phyloP scores from a whole-genome alignment of 2,113 vertebrate genomes.

The Dicaeum eximium region DNA sequence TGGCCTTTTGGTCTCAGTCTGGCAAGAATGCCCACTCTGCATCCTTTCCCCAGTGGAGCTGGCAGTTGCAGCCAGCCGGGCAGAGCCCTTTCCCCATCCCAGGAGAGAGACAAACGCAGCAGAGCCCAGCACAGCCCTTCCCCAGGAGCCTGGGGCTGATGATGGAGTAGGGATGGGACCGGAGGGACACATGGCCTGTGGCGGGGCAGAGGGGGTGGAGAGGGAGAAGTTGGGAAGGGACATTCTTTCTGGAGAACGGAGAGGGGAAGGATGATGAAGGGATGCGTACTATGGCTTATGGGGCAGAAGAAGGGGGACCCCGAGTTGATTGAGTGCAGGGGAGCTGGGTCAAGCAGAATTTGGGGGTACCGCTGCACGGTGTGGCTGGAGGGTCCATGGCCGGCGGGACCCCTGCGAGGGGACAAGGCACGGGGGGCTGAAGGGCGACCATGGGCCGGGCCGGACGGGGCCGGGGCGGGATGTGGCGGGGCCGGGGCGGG shows the following conservation, averaged over 20 bases:
- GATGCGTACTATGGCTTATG: background rate
- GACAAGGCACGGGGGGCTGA: background rate
- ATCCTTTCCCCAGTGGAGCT: background rate
- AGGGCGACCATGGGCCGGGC: background rate
- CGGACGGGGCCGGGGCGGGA: background rate
- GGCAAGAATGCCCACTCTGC: background rate
- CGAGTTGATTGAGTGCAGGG: background rate
- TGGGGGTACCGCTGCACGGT: background rate
- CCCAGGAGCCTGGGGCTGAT: background rate
- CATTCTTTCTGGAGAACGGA: background rate
- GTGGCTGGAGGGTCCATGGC: background rate
- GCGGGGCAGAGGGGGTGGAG: accelerated
- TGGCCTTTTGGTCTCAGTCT: background rate
- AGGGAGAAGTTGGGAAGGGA: background rate
- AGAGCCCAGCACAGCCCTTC: background rate
- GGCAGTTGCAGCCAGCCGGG: accelerated
- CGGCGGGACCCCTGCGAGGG: background rate
- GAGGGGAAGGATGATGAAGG: background rate
- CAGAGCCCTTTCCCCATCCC: background rate
- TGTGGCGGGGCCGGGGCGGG: background rate
- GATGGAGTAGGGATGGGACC: background rate
- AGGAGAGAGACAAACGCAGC: background rate
- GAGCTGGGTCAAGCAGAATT: background rate
- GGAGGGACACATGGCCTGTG: background rate
- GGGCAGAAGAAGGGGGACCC: background rate